These are phyloP conservation scores for Ormia ochracea DNA, from an alignment of 2,888 invertebrate genomes.

Conservation along the genomic window DNA sequence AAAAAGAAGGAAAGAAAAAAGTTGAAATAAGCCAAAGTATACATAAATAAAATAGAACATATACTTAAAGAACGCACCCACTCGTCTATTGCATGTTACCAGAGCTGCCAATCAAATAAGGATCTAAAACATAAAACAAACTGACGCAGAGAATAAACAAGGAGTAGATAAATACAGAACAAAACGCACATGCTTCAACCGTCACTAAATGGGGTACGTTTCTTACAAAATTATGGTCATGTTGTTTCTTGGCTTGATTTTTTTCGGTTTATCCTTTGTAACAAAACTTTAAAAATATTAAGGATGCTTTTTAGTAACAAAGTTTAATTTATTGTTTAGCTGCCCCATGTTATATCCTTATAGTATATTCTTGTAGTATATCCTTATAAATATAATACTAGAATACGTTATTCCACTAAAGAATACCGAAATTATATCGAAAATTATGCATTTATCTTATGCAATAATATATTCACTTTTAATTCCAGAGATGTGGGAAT, in stretches of 20 bases:
- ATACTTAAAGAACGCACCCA: slow-evolving; percentile 48
- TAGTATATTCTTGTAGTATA: too few relatives aligned
- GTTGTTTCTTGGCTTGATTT: not conserved
- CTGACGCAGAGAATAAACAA: slow-evolving; percentile 14
- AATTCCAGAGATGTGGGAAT: too few relatives aligned
- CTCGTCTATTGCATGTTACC: slow-evolving; percentile 47
- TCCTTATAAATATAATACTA: too few relatives aligned
- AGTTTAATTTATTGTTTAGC: too few relatives aligned
- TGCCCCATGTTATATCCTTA: too few relatives aligned
- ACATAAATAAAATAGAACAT: slow-evolving; percentile 15
- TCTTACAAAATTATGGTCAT: slow-evolving; percentile 45
- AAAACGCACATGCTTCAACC: not conserved
- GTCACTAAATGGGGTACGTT: slow-evolving; percentile 26
- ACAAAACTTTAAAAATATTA: too few relatives aligned
- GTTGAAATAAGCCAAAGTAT: not conserved
- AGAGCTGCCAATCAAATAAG: slow-evolving; percentile 58
- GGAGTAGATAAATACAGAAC: not conserved
- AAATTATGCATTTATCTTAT: too few relatives aligned
- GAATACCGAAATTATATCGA: too few relatives aligned
- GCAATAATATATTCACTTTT: too few relatives aligned
- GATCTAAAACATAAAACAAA: slow-evolving; percentile 45
- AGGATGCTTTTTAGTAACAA: too few relatives aligned
- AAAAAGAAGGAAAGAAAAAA: not conserved
- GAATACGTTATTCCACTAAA: too few relatives aligned
- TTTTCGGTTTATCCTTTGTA: not conserved